Conservation (phyloP, 2,113 vertebrate genomes). For the Cebus imitator region DNA sequence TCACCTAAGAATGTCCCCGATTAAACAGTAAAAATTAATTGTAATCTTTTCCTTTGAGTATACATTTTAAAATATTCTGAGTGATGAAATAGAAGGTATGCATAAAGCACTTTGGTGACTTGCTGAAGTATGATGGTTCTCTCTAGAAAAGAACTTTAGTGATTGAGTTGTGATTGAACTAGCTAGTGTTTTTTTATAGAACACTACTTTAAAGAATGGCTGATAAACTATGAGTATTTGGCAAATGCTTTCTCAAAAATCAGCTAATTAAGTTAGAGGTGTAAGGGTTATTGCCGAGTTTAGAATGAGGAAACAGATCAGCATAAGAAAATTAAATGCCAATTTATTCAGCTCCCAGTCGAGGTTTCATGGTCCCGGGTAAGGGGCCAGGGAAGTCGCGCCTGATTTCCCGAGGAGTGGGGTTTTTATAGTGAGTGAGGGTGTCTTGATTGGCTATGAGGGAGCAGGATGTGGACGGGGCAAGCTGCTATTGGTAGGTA, state of each 20-base stretch:
- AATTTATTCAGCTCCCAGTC: no score
- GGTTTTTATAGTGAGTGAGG: no score
- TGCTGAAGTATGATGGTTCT: background rate
- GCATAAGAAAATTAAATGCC: no score
- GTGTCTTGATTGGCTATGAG: no score
- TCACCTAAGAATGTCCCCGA: background rate
- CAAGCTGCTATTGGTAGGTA: no score
- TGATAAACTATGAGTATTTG: background rate
- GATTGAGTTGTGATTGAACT: background rate
- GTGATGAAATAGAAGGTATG: background rate
- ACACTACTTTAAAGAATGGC: background rate
- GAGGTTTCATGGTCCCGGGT: no score
- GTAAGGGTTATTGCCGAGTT: no score
- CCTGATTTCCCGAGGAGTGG: no score
- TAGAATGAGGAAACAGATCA: no score
- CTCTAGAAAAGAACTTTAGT: background rate
- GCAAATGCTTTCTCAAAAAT: conserved; percentile 26
- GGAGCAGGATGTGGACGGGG: no score
- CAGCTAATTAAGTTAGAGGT: background rate
- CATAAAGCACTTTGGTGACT: background rate
- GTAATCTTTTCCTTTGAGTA: background rate
- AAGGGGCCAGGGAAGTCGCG: no score
- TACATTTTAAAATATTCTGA: background rate
- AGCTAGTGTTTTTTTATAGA: background rate
- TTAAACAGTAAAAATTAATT: background rate